Conservation (phyloP, 2,113 vertebrate genomes). For the Nesospiza acunhae region DNA sequence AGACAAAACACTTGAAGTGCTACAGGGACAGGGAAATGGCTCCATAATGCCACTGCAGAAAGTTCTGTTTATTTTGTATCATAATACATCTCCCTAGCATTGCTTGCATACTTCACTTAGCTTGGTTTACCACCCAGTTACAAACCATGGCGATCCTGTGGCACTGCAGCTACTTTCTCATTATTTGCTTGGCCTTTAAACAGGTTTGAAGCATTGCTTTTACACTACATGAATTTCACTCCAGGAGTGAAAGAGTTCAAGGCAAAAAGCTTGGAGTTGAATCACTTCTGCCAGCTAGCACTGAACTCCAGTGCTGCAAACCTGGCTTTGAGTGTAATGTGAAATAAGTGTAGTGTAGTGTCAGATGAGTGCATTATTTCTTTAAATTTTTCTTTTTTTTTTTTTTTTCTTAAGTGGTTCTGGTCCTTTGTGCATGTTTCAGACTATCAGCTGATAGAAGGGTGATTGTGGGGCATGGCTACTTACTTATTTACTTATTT, state of each 20-base stretch:
- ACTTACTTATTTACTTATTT: neutral
- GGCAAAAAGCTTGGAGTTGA: neutral
- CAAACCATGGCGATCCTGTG: neutral
- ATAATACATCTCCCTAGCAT: neutral
- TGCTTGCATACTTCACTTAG: neutral
- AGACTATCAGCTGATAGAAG: neutral
- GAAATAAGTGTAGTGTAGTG: neutral
- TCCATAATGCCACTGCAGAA: neutral
- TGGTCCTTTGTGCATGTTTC: neutral
- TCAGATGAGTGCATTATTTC: neutral
- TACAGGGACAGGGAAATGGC: neutral
- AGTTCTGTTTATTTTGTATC: neutral
- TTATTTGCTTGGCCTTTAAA: neutral
- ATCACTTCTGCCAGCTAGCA: neutral
- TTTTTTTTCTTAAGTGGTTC: neutral
- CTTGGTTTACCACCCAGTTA: neutral
- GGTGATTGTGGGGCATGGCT: neutral
- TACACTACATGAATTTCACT: neutral
- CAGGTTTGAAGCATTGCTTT: fast-evolving
- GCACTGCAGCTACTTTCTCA: neutral
- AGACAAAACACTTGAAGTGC: neutral
- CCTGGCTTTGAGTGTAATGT: neutral
- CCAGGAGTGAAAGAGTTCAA: neutral
- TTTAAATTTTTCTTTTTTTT: neutral
- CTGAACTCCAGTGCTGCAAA: neutral